These are phyloP conservation scores for Oncorhynchus kisutch DNA, from an alignment of 2,113 vertebrate species.

Conservation along the genomic window DNA sequence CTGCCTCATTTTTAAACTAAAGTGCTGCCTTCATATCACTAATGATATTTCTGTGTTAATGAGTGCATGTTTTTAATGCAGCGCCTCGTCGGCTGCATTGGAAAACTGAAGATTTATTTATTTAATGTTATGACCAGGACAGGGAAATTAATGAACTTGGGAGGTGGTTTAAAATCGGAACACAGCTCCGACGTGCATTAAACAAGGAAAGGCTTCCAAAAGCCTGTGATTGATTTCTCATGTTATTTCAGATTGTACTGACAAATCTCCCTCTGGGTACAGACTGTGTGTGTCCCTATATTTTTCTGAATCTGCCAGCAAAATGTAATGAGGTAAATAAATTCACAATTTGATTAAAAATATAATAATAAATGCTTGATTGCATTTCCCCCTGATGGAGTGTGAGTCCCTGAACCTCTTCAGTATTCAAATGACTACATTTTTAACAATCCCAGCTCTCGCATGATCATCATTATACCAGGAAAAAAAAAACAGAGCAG, in stretches of 20 bases:
- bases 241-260: slow-evolving; percentile 16
- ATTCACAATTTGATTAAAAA: slow-evolving; percentile 45
- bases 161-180: slow-evolving; percentile 40
- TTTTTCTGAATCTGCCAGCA: slow-evolving; percentile 32
- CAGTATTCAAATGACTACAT: slow-evolving; percentile 39
- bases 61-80: slow-evolving; percentile 56
- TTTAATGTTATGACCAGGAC: slow-evolving; percentile 56
- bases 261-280: slow-evolving; percentile 30
- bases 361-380: slow-evolving; percentile 43
- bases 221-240: slow-evolving; percentile 24
- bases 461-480: slow-evolving; percentile 38
- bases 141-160: slow-evolving; percentile 45
- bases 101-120: slow-evolving; percentile 50
- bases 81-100: slow-evolving; percentile 24
- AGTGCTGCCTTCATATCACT: slow-evolving; percentile 58
- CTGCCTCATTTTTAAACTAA: slow-evolving; percentile 50
- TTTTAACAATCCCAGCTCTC: slow-evolving; percentile 31
- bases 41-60: slow-evolving; percentile 68
- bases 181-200: slow-evolving; percentile 24
- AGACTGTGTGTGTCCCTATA: slow-evolving; percentile 13
- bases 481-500: slow-evolving; percentile 57
- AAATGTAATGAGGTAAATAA: slow-evolving; percentile 45
- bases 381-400: slow-evolving; percentile 40
- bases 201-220: slow-evolving; percentile 27
- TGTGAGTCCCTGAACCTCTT: slow-evolving; percentile 29